Base-by-base conservation (phyloP, 2,888 invertebrate species). In the Coelopa pilipes region DNA sequence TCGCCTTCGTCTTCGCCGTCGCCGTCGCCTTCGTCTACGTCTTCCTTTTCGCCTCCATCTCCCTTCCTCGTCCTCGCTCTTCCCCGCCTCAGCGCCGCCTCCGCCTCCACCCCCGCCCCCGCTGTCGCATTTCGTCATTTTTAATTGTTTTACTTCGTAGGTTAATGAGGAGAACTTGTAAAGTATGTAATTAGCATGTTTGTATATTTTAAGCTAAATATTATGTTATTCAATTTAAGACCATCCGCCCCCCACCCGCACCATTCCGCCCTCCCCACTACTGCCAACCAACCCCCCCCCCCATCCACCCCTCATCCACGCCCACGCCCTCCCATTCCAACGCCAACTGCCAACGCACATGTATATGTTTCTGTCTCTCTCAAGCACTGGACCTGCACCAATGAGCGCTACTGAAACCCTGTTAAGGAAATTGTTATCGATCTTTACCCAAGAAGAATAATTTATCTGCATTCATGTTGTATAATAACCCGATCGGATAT, bases 111-210 rank as follows among this genome's bases (percentile, higher is more conserved):
- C 19, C 47, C 50, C 45, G 19, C 46, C 19, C 47, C 50, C 45
- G 19, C 0, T 50, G 15, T 70, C 49, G 65, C 55, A 65, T 71
- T 63, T 47, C 34, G 21, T 70, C 71, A 71, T 34, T n/a, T 46
- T 55, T 65, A 34, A 34, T 71, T 65, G 12, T 65, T 63, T 19
- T 63, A 65, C 21, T 66, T 71, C 59, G 15, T 71, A 71, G 55
- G 55, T 71, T 65, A 70, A 53, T 66, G 50, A 50, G 50, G 47
- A 57, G 19, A 63, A 53, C 45, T 55, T 63, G 71, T 71, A 71
- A 65, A 71, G 65, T 71, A 53, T 71, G 46, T 71, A 71, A 71
- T 65, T 71, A 71, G 71, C 70, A 71, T 63, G 50, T 70, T 70
- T 69, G 15, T 55, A 19, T 65, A 65, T 55, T n/a, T 71, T 71